Evolutionary conservation across 2,888 invertebrate species (phyloP).

Genomic region (Drosophila merina): DNA sequence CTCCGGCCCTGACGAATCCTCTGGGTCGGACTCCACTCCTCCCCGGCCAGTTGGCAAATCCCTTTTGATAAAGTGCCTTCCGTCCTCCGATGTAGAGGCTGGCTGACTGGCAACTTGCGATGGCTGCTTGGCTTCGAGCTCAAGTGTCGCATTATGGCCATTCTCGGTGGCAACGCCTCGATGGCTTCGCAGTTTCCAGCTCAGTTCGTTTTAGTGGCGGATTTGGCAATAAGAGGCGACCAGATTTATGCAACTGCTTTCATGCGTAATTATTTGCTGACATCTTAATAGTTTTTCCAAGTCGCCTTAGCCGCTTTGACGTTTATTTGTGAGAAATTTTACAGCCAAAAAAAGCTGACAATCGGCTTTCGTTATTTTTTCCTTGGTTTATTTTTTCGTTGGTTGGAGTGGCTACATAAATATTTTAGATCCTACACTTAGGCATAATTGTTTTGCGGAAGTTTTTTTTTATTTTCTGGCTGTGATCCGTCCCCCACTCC

Average conservation of each 20-base stretch:
- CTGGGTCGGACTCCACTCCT: conserved; percentile 26
- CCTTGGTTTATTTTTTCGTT: conserved; percentile 8
- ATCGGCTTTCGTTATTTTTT: conserved; percentile 11
- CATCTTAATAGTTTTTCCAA: conserved; percentile 71
- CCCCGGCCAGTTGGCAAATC: conserved; percentile 57
- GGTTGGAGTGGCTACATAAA: conserved; percentile 51
- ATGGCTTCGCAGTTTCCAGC: conserved; percentile 47
- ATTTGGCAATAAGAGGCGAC: conserved; percentile 64
- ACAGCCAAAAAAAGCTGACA: conserved; percentile 34
- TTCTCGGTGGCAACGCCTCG: conserved; percentile 57
- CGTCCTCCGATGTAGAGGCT: conserved; percentile 34
- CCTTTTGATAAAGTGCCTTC: conserved; percentile 77
- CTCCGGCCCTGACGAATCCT: conserved; percentile 12
- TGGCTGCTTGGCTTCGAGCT: conserved; percentile 7
- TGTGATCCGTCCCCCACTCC: conserved; percentile 13
- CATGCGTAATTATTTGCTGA: conserved; percentile 76
- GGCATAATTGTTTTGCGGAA: conserved; percentile 64
- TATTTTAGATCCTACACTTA: conserved; percentile 66
- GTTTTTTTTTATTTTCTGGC: conserved; percentile 27
- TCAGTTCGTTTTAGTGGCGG: conserved; percentile 66
- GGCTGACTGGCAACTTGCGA: conserved; percentile 6
- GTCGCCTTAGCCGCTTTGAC: conserved; percentile 39
- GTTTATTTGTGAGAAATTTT: conserved; percentile 32
- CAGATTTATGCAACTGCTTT: conserved; percentile 67
- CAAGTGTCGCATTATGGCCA: conserved; percentile 70